Conservation (phyloP, 2,797 vertebrate genomes). For the Falco biarmicus region DNA sequence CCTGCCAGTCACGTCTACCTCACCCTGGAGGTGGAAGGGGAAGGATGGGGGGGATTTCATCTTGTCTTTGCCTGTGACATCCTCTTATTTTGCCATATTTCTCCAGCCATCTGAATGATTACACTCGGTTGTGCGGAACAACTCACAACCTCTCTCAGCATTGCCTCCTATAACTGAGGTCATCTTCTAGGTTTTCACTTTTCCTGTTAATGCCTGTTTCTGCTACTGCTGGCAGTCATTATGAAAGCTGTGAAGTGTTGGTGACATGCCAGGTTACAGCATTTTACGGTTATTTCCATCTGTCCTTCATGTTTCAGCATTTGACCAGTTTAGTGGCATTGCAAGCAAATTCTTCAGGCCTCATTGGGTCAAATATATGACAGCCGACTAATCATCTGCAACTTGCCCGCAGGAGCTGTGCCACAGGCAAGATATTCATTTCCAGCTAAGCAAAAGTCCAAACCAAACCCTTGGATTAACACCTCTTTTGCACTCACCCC, state of each 20-base stretch:
- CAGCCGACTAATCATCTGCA: background rate
- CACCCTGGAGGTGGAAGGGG: background rate
- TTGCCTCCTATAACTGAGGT: background rate
- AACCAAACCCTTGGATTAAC: constrained; percentile 57
- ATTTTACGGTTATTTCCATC: constrained; percentile 24
- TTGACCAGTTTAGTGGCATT: background rate
- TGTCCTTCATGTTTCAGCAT: background rate
- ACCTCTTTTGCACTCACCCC: constrained; percentile 1
- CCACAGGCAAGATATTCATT: constrained; percentile 13
- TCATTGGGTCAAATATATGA: background rate
- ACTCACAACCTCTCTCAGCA: background rate
- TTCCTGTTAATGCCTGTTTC: background rate
- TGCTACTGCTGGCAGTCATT: background rate
- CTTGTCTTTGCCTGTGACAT: background rate
- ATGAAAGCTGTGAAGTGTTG: background rate
- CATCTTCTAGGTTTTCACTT: background rate
- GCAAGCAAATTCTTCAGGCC: constrained; percentile 23
- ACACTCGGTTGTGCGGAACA: background rate
- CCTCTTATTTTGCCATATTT: background rate
- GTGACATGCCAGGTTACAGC: constrained; percentile 23
- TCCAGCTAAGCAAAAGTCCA: constrained; percentile 27
- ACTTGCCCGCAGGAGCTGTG: background rate
- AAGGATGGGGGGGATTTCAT: background rate
- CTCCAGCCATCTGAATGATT: background rate
- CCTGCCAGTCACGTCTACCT: constrained; percentile 66